Base-by-base conservation (phyloP, 2,888 invertebrate genomes). In the Heliconius hortense region DNA sequence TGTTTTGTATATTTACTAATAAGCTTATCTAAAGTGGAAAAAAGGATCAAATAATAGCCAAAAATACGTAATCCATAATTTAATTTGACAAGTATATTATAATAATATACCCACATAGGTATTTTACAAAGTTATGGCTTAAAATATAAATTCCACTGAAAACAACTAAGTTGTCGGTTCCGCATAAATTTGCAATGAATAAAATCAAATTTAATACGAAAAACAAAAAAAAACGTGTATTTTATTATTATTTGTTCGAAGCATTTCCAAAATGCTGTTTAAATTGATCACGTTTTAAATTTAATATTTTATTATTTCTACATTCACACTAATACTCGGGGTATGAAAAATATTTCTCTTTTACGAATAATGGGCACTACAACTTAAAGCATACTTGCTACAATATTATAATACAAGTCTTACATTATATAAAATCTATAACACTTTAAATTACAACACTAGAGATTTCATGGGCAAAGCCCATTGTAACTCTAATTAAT, bases 401-500 rank as follows among this genome's bases (percentile, higher is more conserved):
- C 84, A 85, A 84, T 89, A 89, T 88, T 90, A 91, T 89, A 84
- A 89, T 93, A 94, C 93, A 94, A 91, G 88, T 89, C 91, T 91
- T 91, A 92, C 83, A 82, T 84, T 85, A 86, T 82, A 85, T 87
- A 89, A 90, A 91, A 89, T 89, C 87, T 91, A 90, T 91, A 89
- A 90, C 85, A 83, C 90, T 86, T 88, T 88, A 88, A 89, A 88
- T 89, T 89, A 90, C 86, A 91, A 89, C 85, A 85, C 87, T 89
- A 90, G 82, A 85, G 74, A 69, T 77, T 70, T 26, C 13, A 71
- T 43, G 71, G 83, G 85, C 83, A 86, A 80, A 82, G 35, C 84
- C 84, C 88, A 84, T 87, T 85, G 84, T 87, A 85, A 85, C 83
- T 85, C 85, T 84, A 89, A 87, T 84, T 77, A 69, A 35, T 35